Evolutionary conservation across 1,140 invertebrate species (phyloP).

Genomic region (Eriosoma lanigerum): DNA sequence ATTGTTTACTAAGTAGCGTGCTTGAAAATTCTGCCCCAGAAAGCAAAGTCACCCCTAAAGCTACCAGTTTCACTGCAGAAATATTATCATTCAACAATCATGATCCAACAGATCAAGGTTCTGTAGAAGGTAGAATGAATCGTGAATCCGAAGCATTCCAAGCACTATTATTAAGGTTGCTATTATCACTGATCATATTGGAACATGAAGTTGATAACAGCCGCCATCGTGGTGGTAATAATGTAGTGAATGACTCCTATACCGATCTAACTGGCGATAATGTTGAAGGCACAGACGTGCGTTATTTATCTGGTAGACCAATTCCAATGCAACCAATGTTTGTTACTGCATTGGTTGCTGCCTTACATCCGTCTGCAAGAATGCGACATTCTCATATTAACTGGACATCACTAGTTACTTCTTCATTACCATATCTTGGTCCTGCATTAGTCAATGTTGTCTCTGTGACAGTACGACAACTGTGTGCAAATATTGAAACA

Average conservation of each 20-base stretch:
- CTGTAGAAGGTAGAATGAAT: slow-evolving; percentile 68
- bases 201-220: slow-evolving; percentile 64
- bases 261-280: slow-evolving; percentile 32
- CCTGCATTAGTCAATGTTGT: slow-evolving; percentile 74
- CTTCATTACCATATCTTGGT: slow-evolving; percentile 74
- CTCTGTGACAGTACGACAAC: slow-evolving; percentile 76
- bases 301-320: slow-evolving; percentile 68
- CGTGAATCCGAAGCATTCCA: slow-evolving; percentile 44
- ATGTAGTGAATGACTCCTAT: slow-evolving; percentile 57
- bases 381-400: slow-evolving; percentile 74
- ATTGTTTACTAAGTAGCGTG: slow-evolving; percentile 80
- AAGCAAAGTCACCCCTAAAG: slow-evolving; percentile 59
- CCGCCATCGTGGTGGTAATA: slow-evolving; percentile 40
- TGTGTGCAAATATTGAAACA: slow-evolving; percentile 81
- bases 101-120: slow-evolving; percentile 63
- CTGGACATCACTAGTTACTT: slow-evolving; percentile 79
- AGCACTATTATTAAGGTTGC: slow-evolving; percentile 60
- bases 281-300: slow-evolving; percentile 58
- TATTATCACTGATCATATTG: slow-evolving; percentile 75
- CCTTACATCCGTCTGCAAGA: slow-evolving; percentile 63
- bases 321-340: slow-evolving; percentile 86
- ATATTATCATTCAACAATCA: slow-evolving; percentile 77
- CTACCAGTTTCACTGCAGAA: slow-evolving; percentile 75
- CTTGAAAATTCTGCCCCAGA: slow-evolving; percentile 63
- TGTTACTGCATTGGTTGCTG: slow-evolving; percentile 76